Base-by-base conservation (phyloP, 2,797 vertebrate genomes). In the Pteropus rufus region DNA sequence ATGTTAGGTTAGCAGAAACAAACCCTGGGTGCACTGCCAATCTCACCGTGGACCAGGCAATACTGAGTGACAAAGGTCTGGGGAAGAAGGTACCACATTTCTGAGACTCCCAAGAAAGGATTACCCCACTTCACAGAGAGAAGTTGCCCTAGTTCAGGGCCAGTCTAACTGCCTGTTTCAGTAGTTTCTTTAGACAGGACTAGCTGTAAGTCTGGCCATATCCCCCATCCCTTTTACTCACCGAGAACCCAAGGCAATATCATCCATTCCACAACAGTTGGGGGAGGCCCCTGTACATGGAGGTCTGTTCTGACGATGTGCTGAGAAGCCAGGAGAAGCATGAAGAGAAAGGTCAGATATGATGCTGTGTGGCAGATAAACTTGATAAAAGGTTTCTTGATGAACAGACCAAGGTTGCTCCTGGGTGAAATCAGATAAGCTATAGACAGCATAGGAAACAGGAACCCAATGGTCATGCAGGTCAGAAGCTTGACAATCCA, bases 381-480 rank as follows among this genome's bases (percentile, higher is more conserved):
- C 98, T 99, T 99, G 98, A 99, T 99, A 98, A 99, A 99, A 96
- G 99, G 99, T 98, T 99, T 99, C 99, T 99, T 99, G 98, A 99
- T 99, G 99, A 99, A 99, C 94, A 99, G 98, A 92, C 99, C 99
- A 98, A 99, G 98, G 80, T 99, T 99, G 97, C 99, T 99, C 98
- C 99, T 99, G 24, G 99, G 99, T 73, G 99, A 99, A 95, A 99
- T 98, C 98, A 99, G 98, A 98, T 99, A 99, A 16, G 99, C 99
- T 97, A 99, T 98, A 0, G 99, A 99, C 36, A 99, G 99, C 98
- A 99, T 98, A 0, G 99, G 99, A 96, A 99, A 99, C 10, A 99
- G 99, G 90, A 99, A 99, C 21, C 99, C 99, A 70, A 99, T 99
- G 98, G 99, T 99, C 98, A 99, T 99, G 98, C 99, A 99, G 70